These are phyloP conservation scores for Drosophila rufa DNA, from an alignment of 1,140 invertebrate species.

Conservation along the genomic window DNA sequence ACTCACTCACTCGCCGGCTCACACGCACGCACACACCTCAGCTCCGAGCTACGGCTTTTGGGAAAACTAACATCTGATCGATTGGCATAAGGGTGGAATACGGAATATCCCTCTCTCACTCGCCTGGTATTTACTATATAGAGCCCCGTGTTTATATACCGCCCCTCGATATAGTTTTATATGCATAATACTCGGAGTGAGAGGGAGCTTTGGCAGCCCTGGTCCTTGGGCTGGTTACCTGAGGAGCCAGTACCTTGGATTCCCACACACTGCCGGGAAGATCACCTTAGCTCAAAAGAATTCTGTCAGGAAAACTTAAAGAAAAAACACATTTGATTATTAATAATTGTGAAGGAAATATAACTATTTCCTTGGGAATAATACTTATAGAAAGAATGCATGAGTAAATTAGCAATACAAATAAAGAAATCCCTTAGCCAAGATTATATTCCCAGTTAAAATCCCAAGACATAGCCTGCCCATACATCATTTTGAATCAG, in stretches of 20 bases:
- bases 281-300: slow-evolving; percentile 35
- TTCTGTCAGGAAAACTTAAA: not conserved
- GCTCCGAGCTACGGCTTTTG: slow-evolving; percentile 54
- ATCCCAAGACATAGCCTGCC: no score
- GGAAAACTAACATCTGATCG: slow-evolving; percentile 85
- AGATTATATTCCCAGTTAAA: no score
- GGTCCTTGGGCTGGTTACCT: slow-evolving; percentile 6
- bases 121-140: slow-evolving; percentile 27
- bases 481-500: slow-evolving; percentile 3
- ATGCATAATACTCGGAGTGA: slow-evolving; percentile 9
- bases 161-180: slow-evolving; percentile 55
- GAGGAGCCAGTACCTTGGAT: slow-evolving; percentile 49
- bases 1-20: slow-evolving; percentile 5
- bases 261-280: slow-evolving; percentile 54
- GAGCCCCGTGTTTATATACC: slow-evolving; percentile 65
- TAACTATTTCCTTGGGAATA: no score
- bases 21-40: slow-evolving; percentile 42
- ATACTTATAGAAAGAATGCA: no score
- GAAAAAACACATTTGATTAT: not conserved
- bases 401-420: no score
- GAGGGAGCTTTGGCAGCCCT: slow-evolving; percentile 58
- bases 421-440: no score
- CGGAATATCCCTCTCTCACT: slow-evolving; percentile 18
- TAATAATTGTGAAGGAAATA: not conserved
- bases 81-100: slow-evolving; percentile 43